Evolutionary conservation across 2,113 vertebrate species (phyloP).

Genomic region (Chunga burmeisteri): DNA sequence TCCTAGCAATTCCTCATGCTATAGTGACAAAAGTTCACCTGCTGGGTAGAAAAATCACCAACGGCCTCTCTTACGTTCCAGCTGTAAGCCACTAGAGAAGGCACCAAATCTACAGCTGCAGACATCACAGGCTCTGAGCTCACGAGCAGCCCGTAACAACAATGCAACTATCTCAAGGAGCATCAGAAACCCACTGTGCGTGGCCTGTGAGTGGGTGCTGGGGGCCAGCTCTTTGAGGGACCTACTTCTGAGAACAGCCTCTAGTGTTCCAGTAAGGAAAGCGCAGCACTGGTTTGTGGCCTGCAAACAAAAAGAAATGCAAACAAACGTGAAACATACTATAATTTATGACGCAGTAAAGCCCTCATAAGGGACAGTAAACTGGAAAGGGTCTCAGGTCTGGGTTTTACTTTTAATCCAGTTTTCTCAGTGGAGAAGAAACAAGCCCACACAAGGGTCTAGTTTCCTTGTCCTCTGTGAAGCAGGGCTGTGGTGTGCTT

Average conservation of each 20-base stretch:
- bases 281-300: neutral
- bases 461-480: neutral
- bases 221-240: neutral
- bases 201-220: neutral
- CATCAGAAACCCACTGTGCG: neutral
- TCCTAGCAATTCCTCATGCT: neutral
- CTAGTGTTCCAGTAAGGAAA: neutral
- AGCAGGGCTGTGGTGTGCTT: neutral
- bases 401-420: neutral
- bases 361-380: neutral
- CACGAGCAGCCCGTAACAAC: accelerated
- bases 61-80: neutral
- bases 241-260: neutral
- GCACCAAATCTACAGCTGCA: neutral
- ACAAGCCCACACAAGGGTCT: neutral
- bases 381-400: neutral
- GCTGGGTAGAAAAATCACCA: neutral
- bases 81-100: neutral
- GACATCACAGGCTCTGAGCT: neutral
- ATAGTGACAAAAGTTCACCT: neutral
- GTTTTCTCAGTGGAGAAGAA: neutral
- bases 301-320: neutral
- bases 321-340: neutral
- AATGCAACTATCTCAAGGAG: accelerated
- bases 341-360: neutral